These are phyloP conservation scores for Propithecus coquereli DNA, from an alignment of 2,113 vertebrate species.

Conservation along the genomic window DNA sequence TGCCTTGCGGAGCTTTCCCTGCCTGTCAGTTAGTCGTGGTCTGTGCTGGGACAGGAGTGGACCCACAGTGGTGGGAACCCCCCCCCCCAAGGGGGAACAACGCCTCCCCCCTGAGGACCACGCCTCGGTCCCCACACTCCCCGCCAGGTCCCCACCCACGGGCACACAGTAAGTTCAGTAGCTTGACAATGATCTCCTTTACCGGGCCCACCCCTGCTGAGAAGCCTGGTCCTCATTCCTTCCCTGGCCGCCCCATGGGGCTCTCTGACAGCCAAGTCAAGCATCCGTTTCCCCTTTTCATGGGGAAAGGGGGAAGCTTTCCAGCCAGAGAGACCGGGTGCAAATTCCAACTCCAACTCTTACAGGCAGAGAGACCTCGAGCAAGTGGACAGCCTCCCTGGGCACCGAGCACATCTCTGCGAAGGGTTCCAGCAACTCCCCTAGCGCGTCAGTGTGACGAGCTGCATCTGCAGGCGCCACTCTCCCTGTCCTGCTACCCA, in stretches of 20 bases:
- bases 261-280: not conserved
- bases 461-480: fast-evolving
- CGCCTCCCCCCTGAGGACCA: too few species aligned
- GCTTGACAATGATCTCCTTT: not conserved
- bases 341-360: not conserved
- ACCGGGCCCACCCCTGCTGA: not conserved
- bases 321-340: not conserved
- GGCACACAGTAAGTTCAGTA: not conserved
- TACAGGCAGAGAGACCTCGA: not conserved
- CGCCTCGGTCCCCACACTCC: not conserved
- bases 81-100: not conserved
- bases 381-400: not conserved
- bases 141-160: fast-evolving
- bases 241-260: not conserved
- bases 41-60: fast-evolving
- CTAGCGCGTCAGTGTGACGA: too few species aligned
- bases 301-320: not conserved
- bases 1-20: not conserved
- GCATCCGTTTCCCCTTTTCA: fast-evolving
- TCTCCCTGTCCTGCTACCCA: not conserved
- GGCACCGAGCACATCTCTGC: fast-evolving
- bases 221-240: not conserved
- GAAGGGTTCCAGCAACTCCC: not conserved
- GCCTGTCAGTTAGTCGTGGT: not conserved
- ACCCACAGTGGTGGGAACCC: not conserved